A percentile compares a stretch with the other conserved stretches of the same genome.
Conservation (phyloP, 2,113 vertebrate species). For the Gracilinanus agilis region DNA sequence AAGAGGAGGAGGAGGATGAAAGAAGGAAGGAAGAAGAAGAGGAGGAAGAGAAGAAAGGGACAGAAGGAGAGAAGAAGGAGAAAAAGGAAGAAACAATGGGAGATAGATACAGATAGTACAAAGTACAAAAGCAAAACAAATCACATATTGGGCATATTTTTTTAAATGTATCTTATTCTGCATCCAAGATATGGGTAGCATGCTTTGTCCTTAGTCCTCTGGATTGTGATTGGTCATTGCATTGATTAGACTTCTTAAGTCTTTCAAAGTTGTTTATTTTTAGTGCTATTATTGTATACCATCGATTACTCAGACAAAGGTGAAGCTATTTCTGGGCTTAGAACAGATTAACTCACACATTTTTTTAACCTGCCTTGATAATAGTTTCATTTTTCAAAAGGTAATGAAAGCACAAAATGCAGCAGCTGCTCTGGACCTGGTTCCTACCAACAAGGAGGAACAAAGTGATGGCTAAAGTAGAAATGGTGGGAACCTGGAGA, state of each 20-base stretch:
- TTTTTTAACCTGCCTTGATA: too few species aligned
- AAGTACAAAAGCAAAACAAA: neutral
- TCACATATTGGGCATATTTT: too few species aligned
- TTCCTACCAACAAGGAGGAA: neutral
- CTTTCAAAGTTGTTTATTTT: too few species aligned
- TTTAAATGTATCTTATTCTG: too few species aligned
- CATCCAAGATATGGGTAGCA: too few species aligned
- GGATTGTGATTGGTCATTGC: too few species aligned
- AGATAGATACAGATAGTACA: neutral
- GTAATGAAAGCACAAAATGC: neutral
- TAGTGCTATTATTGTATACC: too few species aligned
- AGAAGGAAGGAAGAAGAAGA: neutral
- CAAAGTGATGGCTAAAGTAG: neutral
- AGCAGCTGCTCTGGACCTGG: neutral
- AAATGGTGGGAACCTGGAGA: neutral
- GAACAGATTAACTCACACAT: too few species aligned
- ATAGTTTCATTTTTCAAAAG: neutral
- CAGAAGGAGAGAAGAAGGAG: neutral
- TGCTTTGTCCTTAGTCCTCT: too few species aligned
- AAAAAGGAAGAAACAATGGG: fast-evolving
- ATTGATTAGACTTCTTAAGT: too few species aligned
- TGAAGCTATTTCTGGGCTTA: too few species aligned
- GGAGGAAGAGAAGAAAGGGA: neutral
- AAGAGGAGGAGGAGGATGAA: neutral
- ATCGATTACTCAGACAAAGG: too few species aligned